Evolutionary conservation across 2,888 invertebrate species (phyloP), one percentile per base, ranked within the genome.

Genomic region (Campoletis raptor): DNA sequence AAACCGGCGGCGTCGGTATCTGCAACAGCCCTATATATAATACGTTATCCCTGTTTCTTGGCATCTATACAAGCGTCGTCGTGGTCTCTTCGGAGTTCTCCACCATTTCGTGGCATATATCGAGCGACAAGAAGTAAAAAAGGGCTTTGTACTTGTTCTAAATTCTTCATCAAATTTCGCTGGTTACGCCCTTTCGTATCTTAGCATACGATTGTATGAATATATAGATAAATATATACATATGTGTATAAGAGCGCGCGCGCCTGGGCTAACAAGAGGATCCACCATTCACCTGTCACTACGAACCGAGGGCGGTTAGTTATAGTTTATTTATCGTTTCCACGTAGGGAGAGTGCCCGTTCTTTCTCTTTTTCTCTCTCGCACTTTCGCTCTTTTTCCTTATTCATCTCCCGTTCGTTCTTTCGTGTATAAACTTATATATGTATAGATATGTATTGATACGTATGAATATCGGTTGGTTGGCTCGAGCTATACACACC

Each of bases 271-370:
- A 93, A 93, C 93, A 93, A 93, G 93, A 93, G 92, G 92, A 93
- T 92, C 92, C 93, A 92, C 93, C 92, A 93, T 93, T 93, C 93
- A 93, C 93, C 93, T 93, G 93, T 93, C 93, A 93, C 92, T 91
- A 91, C 90, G 88, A 90, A 91, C 90, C 90, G 92, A 93, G 92
- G 92, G 92, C 92, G 93, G 93, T 93, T 93, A 93, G 93, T 94
- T 94, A 93, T 93, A 93, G 93, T 93, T 93, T 93, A 93, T 94
- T 93, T 93, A 94, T 94, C 93, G 93, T 92, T 93, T 93, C 92
- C 92, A 93, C 92, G 92, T 93, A 92, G 91, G 88, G 91, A 76
- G 76, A 85, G 84, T 61, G 79, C 81, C 91, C 91, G 92, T 90
- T 91, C 91, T 92, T 90, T 74, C 45, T 74, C 30, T n/a, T n/a